These are phyloP conservation scores for Bhutanitis thaidina DNA, from an alignment of 2,888 invertebrate genomes.

Conservation along the genomic window DNA sequence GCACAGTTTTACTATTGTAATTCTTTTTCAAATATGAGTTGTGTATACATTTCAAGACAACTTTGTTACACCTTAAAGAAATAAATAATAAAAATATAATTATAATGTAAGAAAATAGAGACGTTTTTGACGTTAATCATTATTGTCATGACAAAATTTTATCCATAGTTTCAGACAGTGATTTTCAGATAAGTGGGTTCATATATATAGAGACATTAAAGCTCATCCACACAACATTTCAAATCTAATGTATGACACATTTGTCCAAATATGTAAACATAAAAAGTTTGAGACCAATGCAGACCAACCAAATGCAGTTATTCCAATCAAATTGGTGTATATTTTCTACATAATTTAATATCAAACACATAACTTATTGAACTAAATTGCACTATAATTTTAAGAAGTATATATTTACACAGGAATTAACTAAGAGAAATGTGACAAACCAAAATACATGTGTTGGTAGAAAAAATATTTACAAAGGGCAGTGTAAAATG, in stretches of 20 bases:
- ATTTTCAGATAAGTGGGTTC: too few relatives aligned
- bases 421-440: neutral
- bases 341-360: slow-evolving; percentile 7
- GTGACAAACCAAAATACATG: slow-evolving; percentile 26
- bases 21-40: too few relatives aligned
- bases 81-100: neutral
- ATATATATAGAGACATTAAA: too few relatives aligned
- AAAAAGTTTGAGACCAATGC: too few relatives aligned
- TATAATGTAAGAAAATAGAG: neutral
- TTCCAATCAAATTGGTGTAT: slow-evolving; percentile 12
- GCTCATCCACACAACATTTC: too few relatives aligned
- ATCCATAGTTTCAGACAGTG: neutral
- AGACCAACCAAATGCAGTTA: neutral
- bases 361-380: slow-evolving; percentile 11
- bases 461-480: neutral
- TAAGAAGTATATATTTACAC: slow-evolving; percentile 21
- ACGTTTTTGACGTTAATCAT: neutral
- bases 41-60: too few relatives aligned
- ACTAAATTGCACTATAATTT: slow-evolving; percentile 25
- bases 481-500: neutral
- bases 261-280: too few relatives aligned
- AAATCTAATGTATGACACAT: too few relatives aligned
- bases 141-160: neutral
- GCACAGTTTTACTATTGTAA: too few relatives aligned
- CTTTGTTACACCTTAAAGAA: too few relatives aligned